A percentile compares a stretch with the other conserved stretches of the same genome.
Conservation (phyloP, 2,113 vertebrate genomes). For the Caranx ignobilis region DNA sequence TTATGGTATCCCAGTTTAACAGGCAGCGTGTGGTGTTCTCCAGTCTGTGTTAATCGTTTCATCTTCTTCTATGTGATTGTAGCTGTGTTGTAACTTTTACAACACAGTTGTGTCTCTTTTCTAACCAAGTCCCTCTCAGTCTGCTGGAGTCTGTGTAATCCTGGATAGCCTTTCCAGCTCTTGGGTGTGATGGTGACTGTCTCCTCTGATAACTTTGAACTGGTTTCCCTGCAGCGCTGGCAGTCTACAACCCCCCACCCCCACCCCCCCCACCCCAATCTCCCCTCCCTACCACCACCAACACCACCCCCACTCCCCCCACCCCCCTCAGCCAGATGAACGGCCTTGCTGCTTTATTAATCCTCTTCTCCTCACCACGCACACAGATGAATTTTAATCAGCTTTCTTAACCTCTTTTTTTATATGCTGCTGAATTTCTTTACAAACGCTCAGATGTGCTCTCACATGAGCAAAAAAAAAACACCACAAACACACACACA, state of each 20-base stretch:
- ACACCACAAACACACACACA: constrained; percentile 31
- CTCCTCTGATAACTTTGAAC: constrained; percentile 81
- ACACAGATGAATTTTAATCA: constrained; percentile 84
- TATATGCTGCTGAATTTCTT: constrained; percentile 78
- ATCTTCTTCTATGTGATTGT: constrained; percentile 24
- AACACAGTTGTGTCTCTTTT: constrained; percentile 4
- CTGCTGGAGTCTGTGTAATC: constrained; percentile 65
- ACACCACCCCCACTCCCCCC: neutral
- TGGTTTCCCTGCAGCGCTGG: constrained; percentile 71
- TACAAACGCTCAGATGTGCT: constrained; percentile 64
- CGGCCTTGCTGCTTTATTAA: constrained; percentile 83
- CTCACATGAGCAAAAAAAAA: constrained; percentile 12
- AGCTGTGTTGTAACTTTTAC: constrained; percentile 26
- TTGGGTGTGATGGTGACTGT: constrained; percentile 73
- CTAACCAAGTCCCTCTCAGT: constrained; percentile 39
- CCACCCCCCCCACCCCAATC: neutral
- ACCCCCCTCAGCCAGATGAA: constrained; percentile 70
- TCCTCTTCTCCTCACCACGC: constrained; percentile 81
- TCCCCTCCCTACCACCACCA: neutral
- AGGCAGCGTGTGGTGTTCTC: neutral
- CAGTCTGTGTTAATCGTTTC: constrained; percentile 16
- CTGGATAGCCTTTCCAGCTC: constrained; percentile 65
- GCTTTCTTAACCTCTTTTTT: constrained; percentile 80
- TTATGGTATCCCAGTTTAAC: neutral
- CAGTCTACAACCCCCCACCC: constrained; percentile 44